Evolutionary conservation across 1,140 invertebrate species (phyloP), one percentile per base, ranked within the genome.

Genomic region (Ceratosolen solmsi): DNA sequence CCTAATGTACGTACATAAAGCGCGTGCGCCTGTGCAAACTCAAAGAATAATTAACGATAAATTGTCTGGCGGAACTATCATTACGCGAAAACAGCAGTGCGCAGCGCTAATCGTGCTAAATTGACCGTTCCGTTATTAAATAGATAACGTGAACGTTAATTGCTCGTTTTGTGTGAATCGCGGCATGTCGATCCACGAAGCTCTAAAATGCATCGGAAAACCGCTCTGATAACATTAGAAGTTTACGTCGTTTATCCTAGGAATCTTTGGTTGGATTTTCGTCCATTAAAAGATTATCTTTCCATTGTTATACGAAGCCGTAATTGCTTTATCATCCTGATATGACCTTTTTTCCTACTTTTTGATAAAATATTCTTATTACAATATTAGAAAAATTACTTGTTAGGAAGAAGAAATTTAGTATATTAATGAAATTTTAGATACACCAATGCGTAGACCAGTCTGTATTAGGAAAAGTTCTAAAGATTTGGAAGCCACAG

Each of bases 81-180:
- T 90, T 90, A 87, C 79, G 41, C 30, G 56, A 30, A 58, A 72
- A 30, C 38, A 36, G 15, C 22, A 22, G 5, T 38, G 41, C 20
- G 33, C 49, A 71, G 54, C 25, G 85, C 87, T 89, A 90, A 89
- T 89, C 86, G 88, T 85, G 84, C 86, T 80, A 89, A 89, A 89
- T 90, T 90, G 87, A 87, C 85, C 87, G 88, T 88, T 90, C 88
- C 87, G 84, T 88, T 89, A 89, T 90, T 90, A 89, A 89, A 86
- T 82, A 88, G 84, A 74, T 87, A 87, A 83, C 83, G 63, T 22
- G 73, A 17, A 15, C 13, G 38, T 49, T 65, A 56, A 56, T 70
- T 56, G 33, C 13, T 68, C 76, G 46, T 25, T 41, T 30, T 51
- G 49, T 71, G 65, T 20, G 49, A 56, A 79, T 79, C 68, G 38